Conservation (phyloP, 2,888 invertebrate species). For the Rhagonycha lutea region DNA sequence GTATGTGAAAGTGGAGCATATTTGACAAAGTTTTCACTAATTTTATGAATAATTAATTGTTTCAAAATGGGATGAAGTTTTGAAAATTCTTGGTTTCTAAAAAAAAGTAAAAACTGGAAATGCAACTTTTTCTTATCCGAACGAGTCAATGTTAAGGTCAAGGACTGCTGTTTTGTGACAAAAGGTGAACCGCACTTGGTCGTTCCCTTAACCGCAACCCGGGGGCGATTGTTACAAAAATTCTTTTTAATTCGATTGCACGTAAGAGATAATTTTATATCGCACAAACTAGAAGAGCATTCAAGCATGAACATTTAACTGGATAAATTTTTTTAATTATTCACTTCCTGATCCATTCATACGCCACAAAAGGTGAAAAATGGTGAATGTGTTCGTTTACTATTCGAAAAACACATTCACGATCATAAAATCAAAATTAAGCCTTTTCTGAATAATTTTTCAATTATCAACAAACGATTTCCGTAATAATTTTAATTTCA, state of each 20-base stretch:
- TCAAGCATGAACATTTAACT: not conserved
- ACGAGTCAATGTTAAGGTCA: not conserved
- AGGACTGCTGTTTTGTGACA: not conserved
- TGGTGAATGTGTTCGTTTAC: not conserved
- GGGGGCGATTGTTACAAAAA: not conserved
- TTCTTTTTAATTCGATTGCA: not conserved
- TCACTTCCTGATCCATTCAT: not conserved
- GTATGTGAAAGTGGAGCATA: not conserved
- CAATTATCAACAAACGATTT: not conserved
- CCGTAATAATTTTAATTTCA: not conserved
- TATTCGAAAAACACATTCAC: not conserved
- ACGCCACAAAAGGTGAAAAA: not conserved
- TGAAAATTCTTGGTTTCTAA: not conserved
- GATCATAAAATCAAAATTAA: not conserved
- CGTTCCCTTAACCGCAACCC: not conserved
- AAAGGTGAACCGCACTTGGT: not conserved
- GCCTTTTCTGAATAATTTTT: not conserved
- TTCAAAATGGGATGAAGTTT: not conserved
- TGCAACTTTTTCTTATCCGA: not conserved
- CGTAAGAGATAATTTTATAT: not conserved
- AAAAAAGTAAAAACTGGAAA: not conserved
- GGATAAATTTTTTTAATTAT: not conserved
- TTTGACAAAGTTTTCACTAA: not conserved
- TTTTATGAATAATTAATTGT: not conserved
- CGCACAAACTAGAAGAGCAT: not conserved